These are phyloP conservation scores for Pantala flavescens DNA, from an alignment of 1,140 invertebrate genomes.

Conservation along the genomic window DNA sequence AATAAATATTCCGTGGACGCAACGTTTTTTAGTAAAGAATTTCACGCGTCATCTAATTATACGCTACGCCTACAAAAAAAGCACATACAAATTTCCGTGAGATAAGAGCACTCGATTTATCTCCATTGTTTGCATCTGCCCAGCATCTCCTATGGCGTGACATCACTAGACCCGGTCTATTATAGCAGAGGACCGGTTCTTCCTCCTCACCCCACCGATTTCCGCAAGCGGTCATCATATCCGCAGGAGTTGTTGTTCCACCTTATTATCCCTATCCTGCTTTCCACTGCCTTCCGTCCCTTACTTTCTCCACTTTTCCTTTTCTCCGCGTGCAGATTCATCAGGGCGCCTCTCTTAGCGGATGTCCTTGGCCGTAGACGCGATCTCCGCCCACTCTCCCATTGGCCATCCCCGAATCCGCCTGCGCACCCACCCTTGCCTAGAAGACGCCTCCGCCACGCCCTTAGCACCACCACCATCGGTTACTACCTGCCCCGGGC, in stretches of 20 bases:
- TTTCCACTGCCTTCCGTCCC: not conserved
- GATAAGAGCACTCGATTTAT: too few species aligned
- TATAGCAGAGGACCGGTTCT: too few species aligned
- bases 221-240: constrained; percentile 3
- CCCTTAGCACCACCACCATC: not conserved
- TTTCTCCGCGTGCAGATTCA: not conserved
- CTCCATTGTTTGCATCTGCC: too few species aligned
- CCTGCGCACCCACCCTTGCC: not conserved
- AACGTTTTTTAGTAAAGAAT: too few species aligned
- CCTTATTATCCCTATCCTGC: not conserved
- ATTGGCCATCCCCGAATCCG: not conserved
- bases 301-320: not conserved
- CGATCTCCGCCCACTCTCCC: not conserved
- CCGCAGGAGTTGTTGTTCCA: not conserved
- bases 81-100: too few species aligned
- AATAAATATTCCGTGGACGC: too few species aligned
- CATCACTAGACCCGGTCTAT: too few species aligned
- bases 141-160: too few species aligned
- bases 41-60: too few species aligned
- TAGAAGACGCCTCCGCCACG: not conserved
- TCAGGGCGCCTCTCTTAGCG: not conserved
- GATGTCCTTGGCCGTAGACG: not conserved
- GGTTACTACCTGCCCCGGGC: not conserved
- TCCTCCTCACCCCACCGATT: not conserved
- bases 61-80: too few species aligned